Evolutionary conservation across 2,888 invertebrate genomes (phyloP).

Genomic region (Ommatoiulus sabulosus): DNA sequence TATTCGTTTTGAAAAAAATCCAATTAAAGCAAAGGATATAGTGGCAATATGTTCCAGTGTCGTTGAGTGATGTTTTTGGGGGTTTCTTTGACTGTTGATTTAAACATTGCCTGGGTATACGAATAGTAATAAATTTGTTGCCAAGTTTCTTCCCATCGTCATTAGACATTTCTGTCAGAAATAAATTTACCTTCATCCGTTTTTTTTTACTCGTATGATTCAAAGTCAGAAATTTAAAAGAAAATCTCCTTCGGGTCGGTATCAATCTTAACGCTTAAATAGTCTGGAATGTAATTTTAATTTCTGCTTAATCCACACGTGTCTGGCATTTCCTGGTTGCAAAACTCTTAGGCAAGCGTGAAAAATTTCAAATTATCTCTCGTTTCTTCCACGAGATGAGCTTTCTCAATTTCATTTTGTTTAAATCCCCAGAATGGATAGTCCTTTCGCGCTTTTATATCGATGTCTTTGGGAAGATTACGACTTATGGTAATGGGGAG

Average conservation of each 20-base stretch:
- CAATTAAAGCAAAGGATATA: neutral
- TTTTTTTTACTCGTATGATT: neutral
- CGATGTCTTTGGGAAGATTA: conserved; percentile 36
- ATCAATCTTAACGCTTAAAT: neutral
- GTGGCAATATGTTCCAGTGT: neutral
- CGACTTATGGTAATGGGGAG: conserved; percentile 40
- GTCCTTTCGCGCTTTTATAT: neutral
- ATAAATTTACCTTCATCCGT: neutral
- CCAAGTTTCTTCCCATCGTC: neutral
- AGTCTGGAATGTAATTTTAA: neutral
- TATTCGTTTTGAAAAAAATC: neutral
- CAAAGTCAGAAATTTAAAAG: neutral
- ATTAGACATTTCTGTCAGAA: neutral
- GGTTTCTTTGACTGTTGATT: neutral
- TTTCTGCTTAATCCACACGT: neutral
- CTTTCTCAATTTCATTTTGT: neutral
- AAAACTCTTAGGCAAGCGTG: neutral
- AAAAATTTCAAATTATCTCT: neutral
- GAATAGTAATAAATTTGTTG: neutral
- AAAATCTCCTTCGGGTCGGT: neutral
- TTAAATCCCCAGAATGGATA: conserved; percentile 36
- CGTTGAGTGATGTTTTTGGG: neutral
- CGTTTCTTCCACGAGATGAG: neutral
- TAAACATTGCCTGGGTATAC: neutral
- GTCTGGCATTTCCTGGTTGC: neutral